These are phyloP conservation scores for Dicentrarchus labrax DNA, from an alignment of 2,113 vertebrate species.

Conservation along the genomic window DNA sequence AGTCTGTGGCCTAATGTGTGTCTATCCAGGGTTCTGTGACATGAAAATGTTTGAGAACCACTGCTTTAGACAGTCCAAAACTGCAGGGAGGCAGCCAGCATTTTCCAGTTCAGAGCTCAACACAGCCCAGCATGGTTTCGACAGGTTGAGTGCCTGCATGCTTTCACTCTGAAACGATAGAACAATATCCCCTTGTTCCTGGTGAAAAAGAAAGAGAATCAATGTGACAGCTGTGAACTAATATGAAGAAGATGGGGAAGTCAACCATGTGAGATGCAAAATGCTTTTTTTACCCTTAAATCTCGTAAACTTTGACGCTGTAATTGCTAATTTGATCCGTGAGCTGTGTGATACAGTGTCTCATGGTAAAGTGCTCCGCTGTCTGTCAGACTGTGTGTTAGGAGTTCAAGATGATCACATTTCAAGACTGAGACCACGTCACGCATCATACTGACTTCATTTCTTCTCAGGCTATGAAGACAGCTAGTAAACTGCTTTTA, in stretches of 20 bases:
- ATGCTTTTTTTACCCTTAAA: conserved; percentile 37
- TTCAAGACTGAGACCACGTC: conserved; percentile 10
- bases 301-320: conserved; percentile 72
- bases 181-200: conserved; percentile 78
- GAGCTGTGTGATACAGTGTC: conserved; percentile 58
- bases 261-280: conserved; percentile 72
- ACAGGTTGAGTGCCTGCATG: conserved; percentile 78
- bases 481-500: conserved; percentile 24
- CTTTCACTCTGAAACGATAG: conserved; percentile 74
- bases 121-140: conserved; percentile 66
- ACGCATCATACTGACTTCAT: conserved; percentile 2
- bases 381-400: conserved; percentile 49
- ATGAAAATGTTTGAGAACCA: conserved; percentile 64
- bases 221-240: conserved; percentile 77
- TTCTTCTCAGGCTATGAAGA: conserved; percentile 34
- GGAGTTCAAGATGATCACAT: conserved; percentile 46
- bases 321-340: conserved; percentile 74
- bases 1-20: conserved; percentile 19
- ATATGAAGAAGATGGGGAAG: conserved; percentile 72
- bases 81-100: conserved; percentile 68
- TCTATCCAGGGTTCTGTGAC: conserved; percentile 55
- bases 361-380: conserved; percentile 55
- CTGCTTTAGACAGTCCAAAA: conserved; percentile 64
- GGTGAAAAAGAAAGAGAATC: conserved; percentile 68
- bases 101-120: conserved; percentile 75